Evolutionary conservation across 2,797 vertebrate species (phyloP).

Genomic region (Corythornis leucogaster): DNA sequence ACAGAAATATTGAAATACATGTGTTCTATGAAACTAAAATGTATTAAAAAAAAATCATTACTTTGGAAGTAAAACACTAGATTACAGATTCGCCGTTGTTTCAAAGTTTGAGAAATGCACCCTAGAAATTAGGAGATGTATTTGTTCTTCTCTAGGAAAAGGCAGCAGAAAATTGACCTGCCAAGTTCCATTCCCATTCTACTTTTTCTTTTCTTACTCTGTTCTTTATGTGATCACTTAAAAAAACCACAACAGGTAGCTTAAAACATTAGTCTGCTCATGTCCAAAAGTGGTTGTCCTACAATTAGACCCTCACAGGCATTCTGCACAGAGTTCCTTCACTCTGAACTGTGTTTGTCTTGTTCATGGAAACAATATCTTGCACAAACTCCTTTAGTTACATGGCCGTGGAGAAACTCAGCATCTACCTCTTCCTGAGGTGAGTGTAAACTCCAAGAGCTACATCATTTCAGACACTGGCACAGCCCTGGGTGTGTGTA

Average conservation of each 20-base stretch:
- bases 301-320: not conserved
- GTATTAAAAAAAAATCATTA: not conserved
- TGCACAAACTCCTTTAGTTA: not conserved
- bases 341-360: not conserved
- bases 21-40: not conserved
- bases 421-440: not conserved
- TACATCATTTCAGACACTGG: not conserved
- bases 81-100: not conserved
- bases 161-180: not conserved
- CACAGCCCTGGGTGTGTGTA: too few relatives aligned
- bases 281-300: not conserved
- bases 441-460: not conserved
- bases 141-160: not conserved
- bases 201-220: not conserved
- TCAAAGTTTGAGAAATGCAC: not conserved
- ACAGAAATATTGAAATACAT: not conserved
- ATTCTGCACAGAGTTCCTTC: not conserved
- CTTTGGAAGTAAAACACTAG: not conserved
- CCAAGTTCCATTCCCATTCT: not conserved
- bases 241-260: accelerated
- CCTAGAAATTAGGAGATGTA: not conserved
- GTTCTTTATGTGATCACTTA: not conserved
- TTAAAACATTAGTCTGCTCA: not conserved
- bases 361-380: not conserved
- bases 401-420: not conserved